Evolutionary conservation across 2,888 invertebrate species (phyloP).

Genomic region (Steinernema scapterisci): DNA sequence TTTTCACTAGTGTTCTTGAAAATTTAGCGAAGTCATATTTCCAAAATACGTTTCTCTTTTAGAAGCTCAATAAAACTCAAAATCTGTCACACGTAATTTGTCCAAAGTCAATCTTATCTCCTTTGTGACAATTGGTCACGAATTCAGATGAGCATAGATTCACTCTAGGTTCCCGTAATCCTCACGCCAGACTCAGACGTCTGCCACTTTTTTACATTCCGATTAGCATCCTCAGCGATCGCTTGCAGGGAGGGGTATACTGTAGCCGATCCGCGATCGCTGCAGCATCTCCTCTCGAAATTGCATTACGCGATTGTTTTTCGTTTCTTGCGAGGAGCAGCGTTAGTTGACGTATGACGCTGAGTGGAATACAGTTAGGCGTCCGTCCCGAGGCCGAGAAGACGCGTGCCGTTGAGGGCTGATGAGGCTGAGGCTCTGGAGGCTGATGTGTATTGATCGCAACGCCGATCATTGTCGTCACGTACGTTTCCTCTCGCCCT

Average conservation of each 20-base stretch:
- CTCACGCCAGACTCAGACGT: too few species aligned
- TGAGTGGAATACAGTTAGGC: slow-evolving; percentile 27
- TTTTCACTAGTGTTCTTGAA: too few species aligned
- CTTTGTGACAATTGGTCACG: too few species aligned
- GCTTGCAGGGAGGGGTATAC: neutral
- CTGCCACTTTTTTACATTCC: too few species aligned
- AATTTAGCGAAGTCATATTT: too few species aligned
- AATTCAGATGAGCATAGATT: too few species aligned
- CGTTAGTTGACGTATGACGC: slow-evolving; percentile 1
- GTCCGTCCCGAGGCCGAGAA: slow-evolving; percentile 11
- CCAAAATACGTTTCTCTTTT: too few species aligned
- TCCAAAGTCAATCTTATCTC: too few species aligned
- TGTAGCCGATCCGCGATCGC: neutral
- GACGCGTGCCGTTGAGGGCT: slow-evolving; percentile 29
- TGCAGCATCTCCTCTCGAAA: neutral
- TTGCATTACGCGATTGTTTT: slow-evolving; percentile 23
- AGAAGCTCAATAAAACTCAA: too few species aligned
- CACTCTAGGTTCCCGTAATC: too few species aligned
- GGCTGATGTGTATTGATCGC: slow-evolving; percentile 32
- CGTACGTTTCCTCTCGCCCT: slow-evolving; percentile 19
- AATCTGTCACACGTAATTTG: too few species aligned
- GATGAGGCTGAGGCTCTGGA: neutral
- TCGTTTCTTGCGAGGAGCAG: neutral
- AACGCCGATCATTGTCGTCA: slow-evolving; percentile 32
- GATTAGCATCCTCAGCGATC: too few species aligned